phyloP scores from a whole-genome alignment of 2,113 vertebrate species.

The Nerophis ophidion region DNA sequence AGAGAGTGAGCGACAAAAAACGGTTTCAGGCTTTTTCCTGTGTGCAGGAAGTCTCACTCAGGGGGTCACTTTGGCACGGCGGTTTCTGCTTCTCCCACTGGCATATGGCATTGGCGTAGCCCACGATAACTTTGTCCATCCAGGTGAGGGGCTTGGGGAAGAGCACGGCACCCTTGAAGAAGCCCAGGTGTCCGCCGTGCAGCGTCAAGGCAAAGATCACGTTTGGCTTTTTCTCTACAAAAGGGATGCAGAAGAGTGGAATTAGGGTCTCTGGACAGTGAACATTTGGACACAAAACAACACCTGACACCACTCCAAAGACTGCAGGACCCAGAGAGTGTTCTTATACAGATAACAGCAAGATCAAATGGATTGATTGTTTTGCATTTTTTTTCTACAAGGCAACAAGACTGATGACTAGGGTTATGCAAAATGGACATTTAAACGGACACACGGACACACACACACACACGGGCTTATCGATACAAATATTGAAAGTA shows the following conservation, averaged over 20 bases:
- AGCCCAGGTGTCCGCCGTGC: conserved; percentile 95
- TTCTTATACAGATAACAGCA: conserved; percentile 32
- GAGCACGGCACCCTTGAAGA: conserved; percentile 96
- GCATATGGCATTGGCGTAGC: conserved; percentile 89
- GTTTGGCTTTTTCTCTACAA: conserved; percentile 86
- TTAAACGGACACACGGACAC: no score
- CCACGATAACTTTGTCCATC: conserved; percentile 98
- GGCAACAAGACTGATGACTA: no score
- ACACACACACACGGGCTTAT: no score
- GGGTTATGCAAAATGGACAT: no score
- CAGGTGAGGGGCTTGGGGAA: conserved; percentile 96
- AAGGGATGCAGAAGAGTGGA: conserved; percentile 15
- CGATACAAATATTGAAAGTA: no score
- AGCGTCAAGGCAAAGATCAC: conserved; percentile 91
- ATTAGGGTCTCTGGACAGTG: conserved; percentile 5
- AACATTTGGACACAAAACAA: not conserved
- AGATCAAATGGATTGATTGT: not conserved
- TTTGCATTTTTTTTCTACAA: not conserved
- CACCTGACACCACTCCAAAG: not conserved
- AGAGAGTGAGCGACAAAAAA: conserved; percentile 1
- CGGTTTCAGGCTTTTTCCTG: conserved; percentile 54
- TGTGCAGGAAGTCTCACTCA: conserved; percentile 52
- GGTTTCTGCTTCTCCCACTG: conserved; percentile 94
- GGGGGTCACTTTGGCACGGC: conserved; percentile 77
- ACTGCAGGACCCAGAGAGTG: conserved; percentile 5